Percentiles rank a stretch among this genome's conserved stretches.
phyloP scores from a whole-genome alignment of 2,888 invertebrate genomes.

The Melieria crassipennis region DNA sequence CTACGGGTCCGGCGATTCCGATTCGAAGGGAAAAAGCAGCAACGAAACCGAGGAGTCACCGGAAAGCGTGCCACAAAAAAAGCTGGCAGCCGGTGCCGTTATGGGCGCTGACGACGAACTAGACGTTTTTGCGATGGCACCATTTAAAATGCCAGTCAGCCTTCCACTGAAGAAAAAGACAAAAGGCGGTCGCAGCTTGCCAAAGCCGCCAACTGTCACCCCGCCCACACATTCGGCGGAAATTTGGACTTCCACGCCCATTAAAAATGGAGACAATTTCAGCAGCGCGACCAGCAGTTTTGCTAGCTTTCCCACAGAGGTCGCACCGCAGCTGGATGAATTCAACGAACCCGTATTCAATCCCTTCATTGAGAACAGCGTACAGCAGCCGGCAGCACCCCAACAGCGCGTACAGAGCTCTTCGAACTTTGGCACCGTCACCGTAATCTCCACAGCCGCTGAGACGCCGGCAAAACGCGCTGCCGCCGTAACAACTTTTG shows the following conservation, averaged over 20 bases:
- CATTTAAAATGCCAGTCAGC: conserved; percentile 68
- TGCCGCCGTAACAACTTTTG: neutral
- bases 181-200: conserved; percentile 30
- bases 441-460: conserved; percentile 46
- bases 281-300: conserved; percentile 45
- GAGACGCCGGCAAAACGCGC: conserved; percentile 23
- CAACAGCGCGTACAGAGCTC: conserved; percentile 49
- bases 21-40: conserved; percentile 50
- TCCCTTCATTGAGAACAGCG: conserved; percentile 54
- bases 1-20: conserved; percentile 68
- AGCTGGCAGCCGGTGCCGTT: neutral
- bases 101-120: conserved; percentile 61
- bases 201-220: conserved; percentile 32
- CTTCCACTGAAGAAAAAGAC: conserved; percentile 51
- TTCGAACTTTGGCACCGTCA: conserved; percentile 55
- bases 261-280: conserved; percentile 49
- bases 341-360: conserved; percentile 65
- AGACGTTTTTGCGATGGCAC: conserved; percentile 78
- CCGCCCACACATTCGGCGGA: conserved; percentile 45
- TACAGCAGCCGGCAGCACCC: conserved; percentile 15
- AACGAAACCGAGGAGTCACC: conserved; percentile 50
- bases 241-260: conserved; percentile 65
- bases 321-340: conserved; percentile 55
- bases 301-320: conserved; percentile 30
- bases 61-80: conserved; percentile 44